Conservation (phyloP, 2,113 vertebrate species). For the Anseranas semipalmata region DNA sequence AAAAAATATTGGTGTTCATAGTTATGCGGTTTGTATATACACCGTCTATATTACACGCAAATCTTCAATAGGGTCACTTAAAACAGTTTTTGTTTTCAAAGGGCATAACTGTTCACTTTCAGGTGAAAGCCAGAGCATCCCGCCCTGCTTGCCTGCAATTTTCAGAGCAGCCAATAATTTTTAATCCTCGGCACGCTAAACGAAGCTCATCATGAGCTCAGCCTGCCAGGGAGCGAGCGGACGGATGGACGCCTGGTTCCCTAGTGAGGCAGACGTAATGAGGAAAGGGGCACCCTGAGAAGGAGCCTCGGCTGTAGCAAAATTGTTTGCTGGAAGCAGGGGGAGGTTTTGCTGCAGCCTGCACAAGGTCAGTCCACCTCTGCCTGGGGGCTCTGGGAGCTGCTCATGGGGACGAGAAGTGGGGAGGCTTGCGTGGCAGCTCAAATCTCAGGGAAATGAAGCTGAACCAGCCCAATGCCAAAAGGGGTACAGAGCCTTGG, state of each 20-base stretch:
- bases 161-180: not conserved
- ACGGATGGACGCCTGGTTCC: not conserved
- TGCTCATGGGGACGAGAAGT: fast-evolving
- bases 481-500: not conserved
- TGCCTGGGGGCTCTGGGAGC: not conserved
- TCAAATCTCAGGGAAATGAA: slow-evolving; percentile 30
- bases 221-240: not conserved
- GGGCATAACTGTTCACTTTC: not conserved
- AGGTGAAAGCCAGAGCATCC: not conserved
- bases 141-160: not conserved
- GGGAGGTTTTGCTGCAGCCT: not conserved
- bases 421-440: not conserved
- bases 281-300: not conserved
- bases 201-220: not conserved
- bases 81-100: not conserved
- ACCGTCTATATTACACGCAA: not conserved
- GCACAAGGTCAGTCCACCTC: not conserved
- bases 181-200: not conserved
- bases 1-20: not conserved
- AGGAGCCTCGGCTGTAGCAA: not conserved
- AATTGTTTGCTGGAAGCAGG: not conserved
- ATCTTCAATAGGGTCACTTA: not conserved
- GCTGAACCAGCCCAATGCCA: not conserved
- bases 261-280: not conserved
- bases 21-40: not conserved